Evolutionary conservation across 2,797 vertebrate genomes (phyloP), one percentile per base, ranked within the genome.

Genomic region (Pangasius djambal): DNA sequence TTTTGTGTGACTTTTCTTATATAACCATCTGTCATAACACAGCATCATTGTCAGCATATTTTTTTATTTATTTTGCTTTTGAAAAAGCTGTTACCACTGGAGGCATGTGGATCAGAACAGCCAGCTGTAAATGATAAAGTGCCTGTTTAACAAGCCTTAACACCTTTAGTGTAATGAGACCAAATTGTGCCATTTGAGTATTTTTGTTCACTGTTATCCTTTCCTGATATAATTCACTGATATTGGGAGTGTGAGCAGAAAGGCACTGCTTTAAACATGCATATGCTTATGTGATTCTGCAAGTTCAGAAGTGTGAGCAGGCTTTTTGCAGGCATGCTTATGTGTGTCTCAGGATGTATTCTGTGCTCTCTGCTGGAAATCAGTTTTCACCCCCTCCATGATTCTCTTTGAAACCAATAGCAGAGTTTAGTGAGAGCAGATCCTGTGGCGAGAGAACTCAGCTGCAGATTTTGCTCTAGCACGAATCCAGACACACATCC

Each of bases 341-440:
- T 69, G 63, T 69, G 44, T 22, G 63, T 34, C 44, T 85, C 83
- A 34, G 63, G 31, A 85, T 69, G 83, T 7, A 82, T 59, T 70
- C 28, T 70, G 61, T 87, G 86, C 72, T 87, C 59, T 52, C 86
- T 70, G 77, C 65, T n/a, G 77, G 77, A 87, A 82, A 87, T 87
- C 78, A 18, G 75, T 67, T 69, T 55, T 83, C 40, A 63, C 63
- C 70, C 57, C 67, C 55, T 70, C 44, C 6, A 18, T 34, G 9
- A 40, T 85, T 79, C 63, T 61, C 84, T 82, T 77, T 74, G 84
- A 82, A 82, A 83, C 34, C 40, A 83, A 75, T 28, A 40, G 86
- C 77, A 74, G 63, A 83, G 65, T 74, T 83, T 83, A 44, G 65
- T 63, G 34, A 88, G 52, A 75, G 67, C 67, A 83, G 52, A 88